Evolutionary conservation across 2,888 invertebrate species (phyloP).

Genomic region (Serrognathus titanus): DNA sequence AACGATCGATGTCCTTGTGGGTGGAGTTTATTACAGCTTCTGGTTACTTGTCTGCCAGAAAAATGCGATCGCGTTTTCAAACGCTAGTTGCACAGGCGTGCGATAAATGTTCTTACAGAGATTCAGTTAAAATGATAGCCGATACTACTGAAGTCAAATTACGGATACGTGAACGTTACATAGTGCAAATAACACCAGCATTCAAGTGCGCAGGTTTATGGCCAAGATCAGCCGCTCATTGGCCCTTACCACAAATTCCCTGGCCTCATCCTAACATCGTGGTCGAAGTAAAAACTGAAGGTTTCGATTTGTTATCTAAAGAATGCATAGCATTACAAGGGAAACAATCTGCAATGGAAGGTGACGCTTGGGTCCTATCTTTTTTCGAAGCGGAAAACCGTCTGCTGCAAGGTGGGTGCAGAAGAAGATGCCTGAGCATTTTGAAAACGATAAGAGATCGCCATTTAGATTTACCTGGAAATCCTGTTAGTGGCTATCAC

Average conservation of each 20-base stretch:
- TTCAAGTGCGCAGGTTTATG: slow-evolving; percentile 92
- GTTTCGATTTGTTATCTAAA: slow-evolving; percentile 88
- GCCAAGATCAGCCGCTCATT: slow-evolving; percentile 91
- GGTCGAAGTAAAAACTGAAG: slow-evolving; percentile 90
- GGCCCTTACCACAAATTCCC: slow-evolving; percentile 86
- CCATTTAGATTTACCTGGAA: slow-evolving; percentile 82
- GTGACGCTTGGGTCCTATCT: slow-evolving; percentile 92
- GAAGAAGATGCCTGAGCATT: slow-evolving; percentile 81
- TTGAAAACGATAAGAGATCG: slow-evolving; percentile 86
- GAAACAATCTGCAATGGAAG: slow-evolving; percentile 88
- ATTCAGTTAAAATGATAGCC: slow-evolving; percentile 90
- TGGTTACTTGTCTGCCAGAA: slow-evolving; percentile 88
- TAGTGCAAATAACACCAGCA: slow-evolving; percentile 92
- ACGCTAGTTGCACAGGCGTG: slow-evolving; percentile 85
- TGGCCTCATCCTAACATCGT: slow-evolving; percentile 93
- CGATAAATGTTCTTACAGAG: slow-evolving; percentile 89
- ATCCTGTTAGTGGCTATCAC: slow-evolving; percentile 88
- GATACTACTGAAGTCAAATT: slow-evolving; percentile 91
- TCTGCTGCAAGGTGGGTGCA: slow-evolving; percentile 80
- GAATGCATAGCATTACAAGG: slow-evolving; percentile 78
- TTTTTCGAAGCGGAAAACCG: slow-evolving; percentile 90
- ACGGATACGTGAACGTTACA: slow-evolving; percentile 81
- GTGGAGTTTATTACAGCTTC: slow-evolving; percentile 97
- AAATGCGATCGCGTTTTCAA: slow-evolving; percentile 91
- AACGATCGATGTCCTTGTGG: slow-evolving; percentile 96